A percentile compares a stretch with the other conserved stretches of the same genome.
Conservation (phyloP, 2,888 invertebrate genomes). For the Yponomeuta evonymella region DNA sequence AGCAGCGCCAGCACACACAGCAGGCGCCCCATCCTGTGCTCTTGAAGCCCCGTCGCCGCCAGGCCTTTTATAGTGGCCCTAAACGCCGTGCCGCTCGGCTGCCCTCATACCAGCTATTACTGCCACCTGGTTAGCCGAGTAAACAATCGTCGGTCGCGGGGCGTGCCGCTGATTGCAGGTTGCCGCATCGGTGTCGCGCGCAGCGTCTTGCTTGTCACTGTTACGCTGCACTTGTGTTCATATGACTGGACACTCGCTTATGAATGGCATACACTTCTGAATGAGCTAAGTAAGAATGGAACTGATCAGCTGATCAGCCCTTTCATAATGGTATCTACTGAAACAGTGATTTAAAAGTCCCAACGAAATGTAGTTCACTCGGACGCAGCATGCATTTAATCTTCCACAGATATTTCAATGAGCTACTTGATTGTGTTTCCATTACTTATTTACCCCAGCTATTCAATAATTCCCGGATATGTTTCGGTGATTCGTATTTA, state of each 20-base stretch:
- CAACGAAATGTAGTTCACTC: too few species aligned
- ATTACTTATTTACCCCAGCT: neutral
- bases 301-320: too few species aligned
- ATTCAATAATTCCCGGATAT: neutral
- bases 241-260: too few species aligned
- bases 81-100: neutral
- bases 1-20: slow-evolving; percentile 16
- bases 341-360: too few species aligned
- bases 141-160: neutral
- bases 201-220: too few species aligned
- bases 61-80: neutral
- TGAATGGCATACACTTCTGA: too few species aligned
- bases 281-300: too few species aligned
- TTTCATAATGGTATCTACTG: too few species aligned
- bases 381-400: too few species aligned
- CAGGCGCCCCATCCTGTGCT: slow-evolving; percentile 13
- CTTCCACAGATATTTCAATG: neutral
- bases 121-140: neutral
- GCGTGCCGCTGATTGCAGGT: neutral
- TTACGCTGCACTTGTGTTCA: too few species aligned
- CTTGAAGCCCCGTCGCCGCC: neutral
- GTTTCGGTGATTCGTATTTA: neutral
- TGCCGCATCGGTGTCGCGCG: neutral
- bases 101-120: neutral
- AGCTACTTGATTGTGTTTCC: neutral